Evolutionary conservation across 2,113 vertebrate genomes (phyloP).

Genomic region (Malurus alboscapulatus): DNA sequence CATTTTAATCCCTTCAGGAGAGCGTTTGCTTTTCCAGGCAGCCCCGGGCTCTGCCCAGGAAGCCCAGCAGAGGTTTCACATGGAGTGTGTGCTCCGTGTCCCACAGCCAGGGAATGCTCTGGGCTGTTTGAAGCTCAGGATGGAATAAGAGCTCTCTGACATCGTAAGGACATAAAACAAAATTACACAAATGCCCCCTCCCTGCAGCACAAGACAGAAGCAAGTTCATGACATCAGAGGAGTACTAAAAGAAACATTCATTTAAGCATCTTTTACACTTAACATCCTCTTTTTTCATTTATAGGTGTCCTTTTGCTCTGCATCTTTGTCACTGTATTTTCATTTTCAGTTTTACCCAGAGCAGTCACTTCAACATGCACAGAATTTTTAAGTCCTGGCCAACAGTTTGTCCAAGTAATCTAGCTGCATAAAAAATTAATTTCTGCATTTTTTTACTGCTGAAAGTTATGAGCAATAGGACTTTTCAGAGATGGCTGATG

Average conservation of each 20-base stretch:
- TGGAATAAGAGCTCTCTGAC: background rate
- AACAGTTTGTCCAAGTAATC: background rate
- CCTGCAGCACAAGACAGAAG: background rate
- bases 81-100: background rate
- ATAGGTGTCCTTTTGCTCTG: background rate
- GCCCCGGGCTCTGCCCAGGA: background rate
- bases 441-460: background rate
- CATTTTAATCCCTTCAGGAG: background rate
- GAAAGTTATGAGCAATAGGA: background rate
- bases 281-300: background rate
- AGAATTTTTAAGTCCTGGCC: background rate
- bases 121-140: background rate
- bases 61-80: background rate
- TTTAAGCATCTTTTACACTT: background rate
- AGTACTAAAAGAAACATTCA: background rate
- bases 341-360: slow-evolving; percentile 5
- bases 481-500: background rate
- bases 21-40: background rate
- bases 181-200: background rate
- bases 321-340: background rate
- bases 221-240: background rate
- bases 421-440: background rate
- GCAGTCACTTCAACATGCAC: background rate
- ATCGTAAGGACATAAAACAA: background rate
- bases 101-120: background rate